These are phyloP conservation scores for Tiliacea citrago DNA, from an alignment of 2,888 invertebrate species.

Conservation along the genomic window DNA sequence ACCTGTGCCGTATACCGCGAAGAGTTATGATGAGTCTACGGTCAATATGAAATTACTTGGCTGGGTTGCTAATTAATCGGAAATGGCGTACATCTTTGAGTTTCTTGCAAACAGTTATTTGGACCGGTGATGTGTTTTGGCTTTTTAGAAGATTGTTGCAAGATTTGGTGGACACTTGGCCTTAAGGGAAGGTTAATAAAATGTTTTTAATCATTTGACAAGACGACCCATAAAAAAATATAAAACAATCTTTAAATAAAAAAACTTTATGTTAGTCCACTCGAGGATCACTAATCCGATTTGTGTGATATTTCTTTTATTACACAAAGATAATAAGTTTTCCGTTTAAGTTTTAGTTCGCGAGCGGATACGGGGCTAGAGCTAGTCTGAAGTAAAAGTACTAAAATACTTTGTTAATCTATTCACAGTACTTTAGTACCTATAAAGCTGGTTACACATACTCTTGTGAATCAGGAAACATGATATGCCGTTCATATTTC, in stretches of 20 bases:
- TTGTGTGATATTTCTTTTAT: not conserved
- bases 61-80: conserved; percentile 54
- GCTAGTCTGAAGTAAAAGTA: not conserved
- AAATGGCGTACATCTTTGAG: conserved; percentile 37
- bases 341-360: not conserved
- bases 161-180: not conserved
- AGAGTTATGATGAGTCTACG: conserved; percentile 57
- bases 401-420: conserved; percentile 36
- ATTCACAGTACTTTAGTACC: conserved; percentile 37
- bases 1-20: conserved; percentile 20
- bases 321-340: conserved; percentile 5
- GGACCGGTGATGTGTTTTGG: not conserved
- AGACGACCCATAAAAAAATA: too few species aligned
- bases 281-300: conserved; percentile 2
- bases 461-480: conserved; percentile 63
- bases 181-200: not conserved
- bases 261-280: not conserved
- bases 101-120: conserved; percentile 29
- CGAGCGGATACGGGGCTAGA: not conserved
- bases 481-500: conserved; percentile 76
- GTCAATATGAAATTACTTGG: conserved; percentile 54
- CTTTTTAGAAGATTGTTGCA: not conserved
- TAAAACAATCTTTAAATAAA: too few species aligned
- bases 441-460: conserved; percentile 52
- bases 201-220: not conserved